Conservation (phyloP, 2,113 vertebrate genomes). For the Psephotus haematonotus region DNA sequence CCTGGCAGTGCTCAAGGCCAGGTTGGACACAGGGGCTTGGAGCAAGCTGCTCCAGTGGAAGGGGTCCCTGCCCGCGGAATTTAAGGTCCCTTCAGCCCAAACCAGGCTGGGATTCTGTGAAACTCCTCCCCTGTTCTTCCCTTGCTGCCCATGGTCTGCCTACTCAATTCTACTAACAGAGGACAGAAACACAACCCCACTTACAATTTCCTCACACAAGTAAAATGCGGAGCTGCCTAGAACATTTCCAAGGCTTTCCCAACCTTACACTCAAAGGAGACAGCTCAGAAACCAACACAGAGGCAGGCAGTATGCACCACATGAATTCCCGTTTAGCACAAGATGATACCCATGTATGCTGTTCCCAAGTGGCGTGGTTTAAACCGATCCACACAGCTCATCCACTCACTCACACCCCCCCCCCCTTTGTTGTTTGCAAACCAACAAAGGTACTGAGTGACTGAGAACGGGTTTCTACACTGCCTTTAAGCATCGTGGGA, state of each 20-base stretch:
- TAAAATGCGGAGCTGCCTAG: not conserved
- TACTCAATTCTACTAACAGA: not conserved
- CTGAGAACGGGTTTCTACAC: not conserved
- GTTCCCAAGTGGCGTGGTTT: not conserved
- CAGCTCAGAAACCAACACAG: not conserved
- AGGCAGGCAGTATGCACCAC: not conserved
- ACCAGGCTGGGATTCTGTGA: not conserved
- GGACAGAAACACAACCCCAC: not conserved
- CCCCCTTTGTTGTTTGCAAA: too few relatives aligned
- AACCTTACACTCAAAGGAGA: not conserved
- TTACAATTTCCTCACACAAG: not conserved
- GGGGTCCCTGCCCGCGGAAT: not conserved
- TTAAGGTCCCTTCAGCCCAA: not conserved
- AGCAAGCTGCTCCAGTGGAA: not conserved
- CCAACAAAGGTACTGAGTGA: not conserved
- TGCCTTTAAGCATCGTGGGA: not conserved
- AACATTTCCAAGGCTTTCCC: not conserved
- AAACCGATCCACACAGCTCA: too few relatives aligned
- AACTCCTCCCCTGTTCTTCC: not conserved
- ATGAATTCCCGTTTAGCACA: not conserved
- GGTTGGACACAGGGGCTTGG: too few relatives aligned
- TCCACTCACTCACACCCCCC: too few relatives aligned
- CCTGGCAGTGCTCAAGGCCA: too few relatives aligned
- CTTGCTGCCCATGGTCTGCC: not conserved
- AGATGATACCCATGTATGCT: fast-evolving